Percentiles rank a stretch among this genome's conserved stretches.
phyloP scores from a whole-genome alignment of 2,113 vertebrate genomes.

The Struthio camelus region DNA sequence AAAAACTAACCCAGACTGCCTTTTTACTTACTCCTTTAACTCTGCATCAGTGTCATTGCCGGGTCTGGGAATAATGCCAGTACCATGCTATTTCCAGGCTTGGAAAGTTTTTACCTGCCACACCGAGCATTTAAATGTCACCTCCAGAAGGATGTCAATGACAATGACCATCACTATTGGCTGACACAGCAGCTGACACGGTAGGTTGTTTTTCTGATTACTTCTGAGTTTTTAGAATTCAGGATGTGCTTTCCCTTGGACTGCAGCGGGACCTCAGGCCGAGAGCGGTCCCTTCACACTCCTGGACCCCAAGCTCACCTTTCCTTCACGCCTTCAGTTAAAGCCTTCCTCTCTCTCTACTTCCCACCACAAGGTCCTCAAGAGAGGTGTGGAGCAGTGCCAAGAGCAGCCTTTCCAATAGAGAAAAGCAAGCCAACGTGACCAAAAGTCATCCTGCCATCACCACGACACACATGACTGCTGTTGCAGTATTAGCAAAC shows the following conservation, averaged over 20 bases:
- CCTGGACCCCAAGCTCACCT: background rate
- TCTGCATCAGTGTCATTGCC: background rate
- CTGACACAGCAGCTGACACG: background rate
- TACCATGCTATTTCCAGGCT: background rate
- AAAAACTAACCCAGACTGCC: background rate
- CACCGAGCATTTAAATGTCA: constrained; percentile 6
- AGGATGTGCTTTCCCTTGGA: background rate
- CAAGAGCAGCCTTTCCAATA: background rate
- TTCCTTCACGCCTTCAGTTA: background rate
- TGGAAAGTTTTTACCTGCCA: background rate
- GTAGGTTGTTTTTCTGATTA: background rate
- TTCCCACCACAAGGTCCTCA: background rate
- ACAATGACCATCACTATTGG: background rate
- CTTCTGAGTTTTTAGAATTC: background rate
- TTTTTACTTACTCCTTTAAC: background rate
- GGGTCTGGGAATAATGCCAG: constrained; percentile 21
- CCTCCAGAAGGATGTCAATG: background rate
- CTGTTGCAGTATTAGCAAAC: background rate
- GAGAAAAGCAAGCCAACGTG: background rate
- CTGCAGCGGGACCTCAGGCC: rapidly evolving
- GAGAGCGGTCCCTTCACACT: background rate
- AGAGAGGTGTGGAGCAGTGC: background rate
- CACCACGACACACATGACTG: background rate
- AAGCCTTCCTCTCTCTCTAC: background rate
- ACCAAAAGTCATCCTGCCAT: background rate